These are phyloP conservation scores for Rhopalosiphum nymphaeae DNA, from an alignment of 2,888 invertebrate species.

Conservation along the genomic window DNA sequence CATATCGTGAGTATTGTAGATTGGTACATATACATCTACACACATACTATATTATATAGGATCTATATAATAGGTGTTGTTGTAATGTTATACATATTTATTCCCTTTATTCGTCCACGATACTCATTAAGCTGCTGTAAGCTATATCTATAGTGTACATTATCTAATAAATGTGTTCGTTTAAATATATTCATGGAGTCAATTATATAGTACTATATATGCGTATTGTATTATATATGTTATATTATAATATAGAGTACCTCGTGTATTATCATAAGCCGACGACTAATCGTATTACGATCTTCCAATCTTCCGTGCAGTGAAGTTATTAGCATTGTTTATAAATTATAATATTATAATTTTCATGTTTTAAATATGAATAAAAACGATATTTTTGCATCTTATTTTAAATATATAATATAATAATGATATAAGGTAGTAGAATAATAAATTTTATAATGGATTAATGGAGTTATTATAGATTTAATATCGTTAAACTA, in stretches of 20 bases:
- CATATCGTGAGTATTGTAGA: background rate
- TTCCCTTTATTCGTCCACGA: background rate
- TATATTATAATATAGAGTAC: background rate
- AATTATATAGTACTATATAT: background rate
- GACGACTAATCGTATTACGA: background rate
- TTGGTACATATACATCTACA: background rate
- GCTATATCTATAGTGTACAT: background rate
- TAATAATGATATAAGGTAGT: background rate
- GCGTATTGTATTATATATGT: background rate
- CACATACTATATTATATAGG: background rate
- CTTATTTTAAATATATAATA: background rate
- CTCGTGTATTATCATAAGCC: background rate
- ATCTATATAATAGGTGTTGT: too few relatives aligned
- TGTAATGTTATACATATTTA: background rate
- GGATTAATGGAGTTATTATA: background rate
- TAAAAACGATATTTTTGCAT: background rate
- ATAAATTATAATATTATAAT: background rate
- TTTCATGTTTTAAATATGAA: background rate
- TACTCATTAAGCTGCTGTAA: background rate
- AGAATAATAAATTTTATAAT: background rate
- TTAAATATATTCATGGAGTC: conserved; percentile 15
- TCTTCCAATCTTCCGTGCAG: background rate
- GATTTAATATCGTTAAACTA: background rate
- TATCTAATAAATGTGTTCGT: background rate
- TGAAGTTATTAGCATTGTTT: background rate